A percentile compares a stretch with the other conserved stretches of the same genome.
Conservation (phyloP, 2,113 vertebrate species). For the Nannospalax galili region DNA sequence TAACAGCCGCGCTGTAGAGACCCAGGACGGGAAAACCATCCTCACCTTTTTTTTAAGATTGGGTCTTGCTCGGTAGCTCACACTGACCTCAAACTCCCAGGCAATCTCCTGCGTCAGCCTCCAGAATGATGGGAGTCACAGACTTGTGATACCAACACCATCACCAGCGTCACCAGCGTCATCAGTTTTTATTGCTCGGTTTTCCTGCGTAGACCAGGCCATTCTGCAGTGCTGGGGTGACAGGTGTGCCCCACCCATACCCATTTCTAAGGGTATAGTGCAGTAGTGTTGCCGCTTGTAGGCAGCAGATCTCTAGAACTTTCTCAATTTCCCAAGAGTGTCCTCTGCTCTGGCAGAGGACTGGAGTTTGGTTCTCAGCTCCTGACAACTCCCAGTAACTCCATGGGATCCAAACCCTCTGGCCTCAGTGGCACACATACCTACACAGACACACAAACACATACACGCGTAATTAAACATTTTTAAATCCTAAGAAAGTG, state of each 20-base stretch:
- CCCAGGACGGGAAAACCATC: neutral
- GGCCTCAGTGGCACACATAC: neutral
- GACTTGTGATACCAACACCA: neutral
- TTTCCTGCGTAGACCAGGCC: neutral
- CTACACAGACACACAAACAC: neutral
- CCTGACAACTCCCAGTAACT: neutral
- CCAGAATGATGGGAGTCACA: neutral
- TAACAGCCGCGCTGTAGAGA: neutral
- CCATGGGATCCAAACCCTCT: neutral
- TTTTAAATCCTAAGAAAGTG: neutral
- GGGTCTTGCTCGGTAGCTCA: neutral
- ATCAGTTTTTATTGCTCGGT: no score
- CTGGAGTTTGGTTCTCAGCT: neutral
- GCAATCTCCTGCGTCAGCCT: neutral
- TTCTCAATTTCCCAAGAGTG: neutral
- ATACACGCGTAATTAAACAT: neutral
- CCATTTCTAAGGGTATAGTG: rapidly evolving
- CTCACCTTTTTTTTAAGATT: neutral
- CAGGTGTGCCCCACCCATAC: neutral
- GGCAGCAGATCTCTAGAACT: neutral
- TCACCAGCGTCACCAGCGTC: neutral
- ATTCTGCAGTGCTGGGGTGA: neutral
- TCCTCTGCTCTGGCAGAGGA: neutral
- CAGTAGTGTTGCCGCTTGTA: rapidly evolving
- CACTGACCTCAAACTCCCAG: neutral